phyloP scores from a whole-genome alignment of 2,113 vertebrate species.

The Antechinus stuartii region DNA sequence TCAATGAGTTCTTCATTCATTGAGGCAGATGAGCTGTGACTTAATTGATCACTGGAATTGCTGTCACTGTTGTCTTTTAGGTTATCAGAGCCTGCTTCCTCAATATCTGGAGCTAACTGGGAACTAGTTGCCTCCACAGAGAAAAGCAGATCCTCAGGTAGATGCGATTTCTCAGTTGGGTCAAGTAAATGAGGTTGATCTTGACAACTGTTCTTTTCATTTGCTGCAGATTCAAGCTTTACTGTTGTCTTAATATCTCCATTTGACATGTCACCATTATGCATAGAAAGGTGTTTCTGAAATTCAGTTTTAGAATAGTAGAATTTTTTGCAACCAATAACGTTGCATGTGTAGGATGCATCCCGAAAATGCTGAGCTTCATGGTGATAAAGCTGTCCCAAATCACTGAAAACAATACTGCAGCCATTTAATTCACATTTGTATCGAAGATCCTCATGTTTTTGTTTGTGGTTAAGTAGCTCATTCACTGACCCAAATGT shows the following conservation, averaged over 20 bases:
- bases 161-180: constrained; percentile 73
- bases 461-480: constrained; percentile 94
- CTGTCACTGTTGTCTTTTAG: constrained; percentile 83
- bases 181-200: constrained; percentile 75
- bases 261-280: constrained; percentile 88
- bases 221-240: constrained; percentile 77
- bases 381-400: constrained; percentile 96
- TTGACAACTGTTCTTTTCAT: constrained; percentile 74
- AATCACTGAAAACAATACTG: constrained; percentile 93
- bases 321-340: constrained; percentile 92
- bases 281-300: constrained; percentile 91
- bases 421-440: constrained; percentile 96
- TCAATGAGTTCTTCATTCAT: constrained; percentile 79
- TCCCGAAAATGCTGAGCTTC: constrained; percentile 98
- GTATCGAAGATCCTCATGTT: constrained; percentile 92
- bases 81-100: constrained; percentile 78
- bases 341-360: constrained; percentile 92
- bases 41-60: constrained; percentile 84
- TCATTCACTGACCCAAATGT: constrained; percentile 92
- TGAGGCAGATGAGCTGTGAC: constrained; percentile 75
- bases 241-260: constrained; percentile 78
- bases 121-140: constrained; percentile 77
- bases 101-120: constrained; percentile 74
- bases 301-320: constrained; percentile 97
- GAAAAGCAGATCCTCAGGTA: constrained; percentile 73